A percentile compares a stretch with the other conserved stretches of the same genome.
Conservation (phyloP, 2,888 invertebrate species). For the Polydrusus cervinus region DNA sequence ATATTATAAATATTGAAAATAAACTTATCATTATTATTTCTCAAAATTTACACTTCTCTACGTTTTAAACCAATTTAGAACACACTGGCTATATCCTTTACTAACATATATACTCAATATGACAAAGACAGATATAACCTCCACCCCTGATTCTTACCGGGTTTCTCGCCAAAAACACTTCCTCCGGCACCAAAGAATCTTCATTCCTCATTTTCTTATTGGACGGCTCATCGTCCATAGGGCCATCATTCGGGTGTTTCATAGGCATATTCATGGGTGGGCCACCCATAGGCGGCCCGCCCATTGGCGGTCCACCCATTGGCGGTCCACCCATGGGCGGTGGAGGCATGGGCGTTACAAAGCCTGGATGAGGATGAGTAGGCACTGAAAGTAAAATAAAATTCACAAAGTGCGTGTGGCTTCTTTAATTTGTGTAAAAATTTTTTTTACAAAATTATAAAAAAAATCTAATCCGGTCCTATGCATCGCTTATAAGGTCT, state of each 20-base stretch:
- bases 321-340: conserved; percentile 59
- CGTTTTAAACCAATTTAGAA: no score
- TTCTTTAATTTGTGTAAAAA: no score
- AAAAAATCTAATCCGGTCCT: no score
- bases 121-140: neutral
- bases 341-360: conserved; percentile 70
- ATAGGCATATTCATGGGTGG: conserved; percentile 67
- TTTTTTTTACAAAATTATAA: no score
- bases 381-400: conserved; percentile 63
- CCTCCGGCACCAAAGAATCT: conserved; percentile 93
- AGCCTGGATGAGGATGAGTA: conserved; percentile 73
- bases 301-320: conserved; percentile 62
- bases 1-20: no score
- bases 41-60: no score
- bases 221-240: conserved; percentile 87
- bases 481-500: no score
- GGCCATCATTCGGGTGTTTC: conserved; percentile 72
- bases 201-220: conserved; percentile 93
- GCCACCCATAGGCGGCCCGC: conserved; percentile 66
- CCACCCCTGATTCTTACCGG: conserved; percentile 71
- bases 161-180: conserved; percentile 82
- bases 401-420: no score
- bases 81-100: no score
- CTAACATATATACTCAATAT: conserved; percentile 31
- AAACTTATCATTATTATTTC: no score